Percentiles rank a stretch among this genome's conserved stretches.
phyloP scores from a whole-genome alignment of 2,888 invertebrate species.

The Amiota minor region DNA sequence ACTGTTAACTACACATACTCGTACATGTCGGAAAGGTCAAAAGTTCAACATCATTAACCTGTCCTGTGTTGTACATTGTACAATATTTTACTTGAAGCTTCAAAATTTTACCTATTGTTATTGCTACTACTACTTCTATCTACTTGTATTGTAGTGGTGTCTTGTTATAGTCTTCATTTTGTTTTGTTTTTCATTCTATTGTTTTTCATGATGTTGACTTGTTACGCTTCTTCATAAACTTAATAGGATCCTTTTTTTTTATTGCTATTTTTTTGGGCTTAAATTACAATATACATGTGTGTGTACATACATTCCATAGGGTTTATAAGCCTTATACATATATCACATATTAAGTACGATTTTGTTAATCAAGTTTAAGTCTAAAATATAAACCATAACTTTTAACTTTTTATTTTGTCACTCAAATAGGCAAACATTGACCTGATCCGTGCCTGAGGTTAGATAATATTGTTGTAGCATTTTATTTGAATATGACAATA shows the following conservation, averaged over 20 bases:
- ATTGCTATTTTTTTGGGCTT: neutral
- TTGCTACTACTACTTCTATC: neutral
- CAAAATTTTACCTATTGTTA: neutral
- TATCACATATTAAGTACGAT: constrained; percentile 6
- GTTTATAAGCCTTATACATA: neutral
- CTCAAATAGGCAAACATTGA: neutral
- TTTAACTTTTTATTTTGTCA: neutral
- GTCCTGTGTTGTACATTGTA: neutral
- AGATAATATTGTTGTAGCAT: too few relatives aligned
- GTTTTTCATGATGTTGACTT: neutral
- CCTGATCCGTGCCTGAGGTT: constrained; percentile 5
- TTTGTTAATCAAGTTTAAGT: constrained; percentile 24
- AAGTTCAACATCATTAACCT: constrained; percentile 24
- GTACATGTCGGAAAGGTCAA: constrained; percentile 18
- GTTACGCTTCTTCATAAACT: too few relatives aligned
- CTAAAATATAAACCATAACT: neutral
- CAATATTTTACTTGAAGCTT: constrained; percentile 1
- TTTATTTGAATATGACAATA: too few relatives aligned
- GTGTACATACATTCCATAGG: neutral
- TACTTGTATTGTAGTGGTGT: neutral
- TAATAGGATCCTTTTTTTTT: neutral
- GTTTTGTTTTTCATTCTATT: constrained; percentile 24
- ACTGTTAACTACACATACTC: neutral
- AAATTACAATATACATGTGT: neutral
- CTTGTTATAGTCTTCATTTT: constrained; percentile 34